Evolutionary conservation across 2,888 invertebrate species (phyloP).

Genomic region (Erebia ligea): DNA sequence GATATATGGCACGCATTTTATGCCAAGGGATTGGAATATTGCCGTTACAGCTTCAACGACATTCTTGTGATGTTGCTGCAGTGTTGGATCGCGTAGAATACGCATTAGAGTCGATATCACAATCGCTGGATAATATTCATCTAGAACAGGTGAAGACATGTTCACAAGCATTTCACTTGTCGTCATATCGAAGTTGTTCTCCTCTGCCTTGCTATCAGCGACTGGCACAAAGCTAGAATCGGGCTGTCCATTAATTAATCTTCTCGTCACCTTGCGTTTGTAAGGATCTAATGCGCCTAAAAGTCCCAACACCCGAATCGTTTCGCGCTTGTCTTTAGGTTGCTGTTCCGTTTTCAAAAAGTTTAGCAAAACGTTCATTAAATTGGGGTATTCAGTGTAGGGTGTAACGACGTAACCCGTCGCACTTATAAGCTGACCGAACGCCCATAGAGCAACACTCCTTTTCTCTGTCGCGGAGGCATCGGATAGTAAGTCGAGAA

Average conservation of each 20-base stretch:
- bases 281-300: conserved; percentile 99
- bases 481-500: conserved; percentile 97
- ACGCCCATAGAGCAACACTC: conserved; percentile 96
- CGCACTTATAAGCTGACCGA: conserved; percentile 97
- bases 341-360: conserved; percentile 98
- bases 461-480: conserved; percentile 97
- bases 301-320: conserved; percentile 96
- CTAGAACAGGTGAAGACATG: conserved; percentile 93
- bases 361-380: conserved; percentile 96
- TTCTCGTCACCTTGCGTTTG: conserved; percentile 97
- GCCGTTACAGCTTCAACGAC: conserved; percentile 98
- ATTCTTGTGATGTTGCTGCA: conserved; percentile 96
- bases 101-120: conserved; percentile 98
- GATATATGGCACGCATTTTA: conserved; percentile 96
- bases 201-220: conserved; percentile 90
- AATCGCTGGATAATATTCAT: conserved; percentile 99
- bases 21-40: conserved; percentile 97
- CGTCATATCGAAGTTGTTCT: conserved; percentile 90
- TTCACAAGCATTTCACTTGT: conserved; percentile 97
- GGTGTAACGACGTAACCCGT: conserved; percentile 98
- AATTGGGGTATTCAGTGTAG: conserved; percentile 95
- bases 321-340: conserved; percentile 93
- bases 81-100: conserved; percentile 95
- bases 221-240: conserved; percentile 92
- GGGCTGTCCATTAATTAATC: conserved; percentile 93